These are phyloP conservation scores for Mycetomoellerius zeteki DNA, from an alignment of 1,140 invertebrate genomes.

Conservation along the genomic window DNA sequence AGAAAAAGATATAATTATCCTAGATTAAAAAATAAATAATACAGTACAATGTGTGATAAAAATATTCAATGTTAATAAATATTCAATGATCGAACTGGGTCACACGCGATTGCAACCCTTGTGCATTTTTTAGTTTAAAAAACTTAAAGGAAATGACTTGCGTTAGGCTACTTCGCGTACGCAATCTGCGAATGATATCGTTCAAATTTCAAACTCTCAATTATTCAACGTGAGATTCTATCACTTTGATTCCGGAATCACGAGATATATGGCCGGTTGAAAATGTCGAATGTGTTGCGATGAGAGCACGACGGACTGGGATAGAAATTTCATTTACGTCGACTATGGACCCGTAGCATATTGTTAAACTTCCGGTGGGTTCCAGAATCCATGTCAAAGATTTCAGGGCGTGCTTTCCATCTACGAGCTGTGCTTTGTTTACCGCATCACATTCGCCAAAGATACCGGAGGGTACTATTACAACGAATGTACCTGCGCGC, in stretches of 20 bases:
- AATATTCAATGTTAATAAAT: neutral
- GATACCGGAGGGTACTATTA: conserved; percentile 7
- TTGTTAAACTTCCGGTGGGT: neutral
- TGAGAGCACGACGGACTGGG: conserved; percentile 9
- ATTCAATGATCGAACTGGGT: neutral
- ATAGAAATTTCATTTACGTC: conserved; percentile 13
- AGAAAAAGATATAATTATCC: neutral
- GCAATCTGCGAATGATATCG: neutral
- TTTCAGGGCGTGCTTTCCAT: neutral
- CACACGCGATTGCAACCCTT: neutral
- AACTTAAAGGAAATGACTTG: neutral
- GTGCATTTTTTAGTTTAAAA: neutral
- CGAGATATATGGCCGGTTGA: neutral
- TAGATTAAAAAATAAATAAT: neutral
- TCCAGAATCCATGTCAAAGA: neutral
- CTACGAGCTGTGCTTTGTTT: conserved; percentile 7
- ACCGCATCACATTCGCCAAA: neutral
- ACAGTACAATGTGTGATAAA: neutral
- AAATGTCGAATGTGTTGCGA: conserved; percentile 29
- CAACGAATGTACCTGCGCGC: neutral
- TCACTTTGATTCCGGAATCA: neutral
- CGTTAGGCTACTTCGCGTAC: neutral
- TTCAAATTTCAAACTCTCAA: neutral
- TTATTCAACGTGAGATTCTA: conserved; percentile 21
- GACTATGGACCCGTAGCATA: neutral